Percentiles rank a stretch among this genome's conserved stretches.
phyloP scores from a whole-genome alignment of 2,888 invertebrate genomes.

The Flexamia atlantica region DNA sequence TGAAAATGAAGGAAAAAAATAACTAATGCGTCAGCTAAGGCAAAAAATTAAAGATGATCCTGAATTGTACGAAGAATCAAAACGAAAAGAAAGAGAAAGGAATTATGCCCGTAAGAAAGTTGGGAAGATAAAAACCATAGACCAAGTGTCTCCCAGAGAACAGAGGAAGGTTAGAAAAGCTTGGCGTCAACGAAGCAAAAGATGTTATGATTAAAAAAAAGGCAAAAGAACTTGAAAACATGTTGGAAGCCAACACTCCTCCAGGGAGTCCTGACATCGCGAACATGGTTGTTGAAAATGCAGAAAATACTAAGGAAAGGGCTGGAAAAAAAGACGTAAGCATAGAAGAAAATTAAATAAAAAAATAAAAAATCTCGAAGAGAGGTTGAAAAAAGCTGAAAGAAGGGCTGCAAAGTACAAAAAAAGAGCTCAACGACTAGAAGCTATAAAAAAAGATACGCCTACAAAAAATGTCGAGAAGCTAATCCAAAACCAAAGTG shows the following conservation, averaged over 20 bases:
- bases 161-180: conserved; percentile 50
- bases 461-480: conserved; percentile 58
- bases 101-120: conserved; percentile 16
- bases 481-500: conserved; percentile 57
- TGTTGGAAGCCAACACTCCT: conserved; percentile 54
- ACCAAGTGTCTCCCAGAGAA: conserved; percentile 49
- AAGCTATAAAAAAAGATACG: conserved; percentile 53
- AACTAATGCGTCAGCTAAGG: neutral
- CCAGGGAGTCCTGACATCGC: conserved; percentile 56
- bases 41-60: conserved; percentile 10
- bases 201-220: conserved; percentile 55
- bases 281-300: conserved; percentile 37
- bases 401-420: conserved; percentile 55
- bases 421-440: conserved; percentile 54
- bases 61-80: conserved; percentile 14
- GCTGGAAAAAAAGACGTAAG: conserved; percentile 54
- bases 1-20: neutral
- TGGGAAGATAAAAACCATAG: conserved; percentile 34
- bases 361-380: conserved; percentile 56
- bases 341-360: conserved; percentile 40
- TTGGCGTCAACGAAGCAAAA: conserved; percentile 55
- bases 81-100: conserved; percentile 18
- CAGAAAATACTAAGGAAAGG: conserved; percentile 39
- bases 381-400: conserved; percentile 58
- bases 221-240: conserved; percentile 49